phyloP scores from a whole-genome alignment of 2,888 invertebrate species.

The Serrognathus titanus region DNA sequence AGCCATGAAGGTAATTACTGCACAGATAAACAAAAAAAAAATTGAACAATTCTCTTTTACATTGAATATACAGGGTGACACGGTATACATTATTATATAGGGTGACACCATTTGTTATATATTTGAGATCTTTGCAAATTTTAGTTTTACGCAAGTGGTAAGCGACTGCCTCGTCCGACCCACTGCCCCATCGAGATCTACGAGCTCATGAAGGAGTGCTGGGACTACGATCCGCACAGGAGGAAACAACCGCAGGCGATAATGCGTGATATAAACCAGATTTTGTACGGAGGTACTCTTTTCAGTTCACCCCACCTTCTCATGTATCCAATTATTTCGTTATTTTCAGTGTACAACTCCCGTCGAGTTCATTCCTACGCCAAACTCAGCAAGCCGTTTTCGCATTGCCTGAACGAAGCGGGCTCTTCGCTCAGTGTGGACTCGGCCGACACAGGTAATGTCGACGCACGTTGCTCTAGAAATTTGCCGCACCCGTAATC shows the following conservation, averaged over 20 bases:
- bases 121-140: slow-evolving; percentile 14
- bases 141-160: slow-evolving; percentile 66
- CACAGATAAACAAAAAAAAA: background rate
- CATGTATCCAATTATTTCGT: slow-evolving; percentile 3
- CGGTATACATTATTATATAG: no score
- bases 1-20: slow-evolving; percentile 37
- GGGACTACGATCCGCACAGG: slow-evolving; percentile 68
- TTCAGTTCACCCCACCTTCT: background rate
- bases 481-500: no score
- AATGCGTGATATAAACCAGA: slow-evolving; percentile 80
- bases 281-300: slow-evolving; percentile 61
- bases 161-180: slow-evolving; percentile 62
- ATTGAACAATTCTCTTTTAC: no score
- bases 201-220: slow-evolving; percentile 74
- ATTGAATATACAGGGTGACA: no score
- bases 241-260: slow-evolving; percentile 79
- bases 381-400: slow-evolving; percentile 45
- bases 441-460: slow-evolving; percentile 16
- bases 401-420: background rate
- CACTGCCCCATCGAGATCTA: slow-evolving; percentile 75
- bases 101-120: no score
- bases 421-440: slow-evolving; percentile 8
- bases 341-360: slow-evolving; percentile 57
- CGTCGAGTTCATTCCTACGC: slow-evolving; percentile 59
- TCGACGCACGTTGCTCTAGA: slow-evolving; percentile 10